Evolutionary conservation across 2,113 vertebrate species (phyloP).

Genomic region (Psittacara wagleri): DNA sequence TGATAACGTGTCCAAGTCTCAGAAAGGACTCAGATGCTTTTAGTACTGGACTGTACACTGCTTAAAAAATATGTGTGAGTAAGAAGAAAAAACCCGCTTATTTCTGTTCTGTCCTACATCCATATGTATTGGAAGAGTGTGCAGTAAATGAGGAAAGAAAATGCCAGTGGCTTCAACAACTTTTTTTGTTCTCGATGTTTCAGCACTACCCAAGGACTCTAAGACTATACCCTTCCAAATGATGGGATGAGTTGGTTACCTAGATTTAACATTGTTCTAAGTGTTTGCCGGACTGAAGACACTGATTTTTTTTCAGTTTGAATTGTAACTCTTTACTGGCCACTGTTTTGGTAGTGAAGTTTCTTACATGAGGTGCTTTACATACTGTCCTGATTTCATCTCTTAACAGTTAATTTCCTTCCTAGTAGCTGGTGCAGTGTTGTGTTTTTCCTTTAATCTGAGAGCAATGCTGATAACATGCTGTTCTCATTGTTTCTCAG

Average conservation of each 20-base stretch:
- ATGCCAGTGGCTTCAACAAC: neutral
- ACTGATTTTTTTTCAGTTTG: neutral
- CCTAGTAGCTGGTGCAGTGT: neutral
- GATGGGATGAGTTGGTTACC: neutral
- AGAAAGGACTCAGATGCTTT: neutral
- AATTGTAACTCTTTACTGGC: neutral
- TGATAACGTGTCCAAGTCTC: neutral
- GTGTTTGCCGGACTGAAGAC: neutral
- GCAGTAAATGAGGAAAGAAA: neutral
- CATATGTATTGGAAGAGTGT: neutral
- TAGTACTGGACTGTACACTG: neutral
- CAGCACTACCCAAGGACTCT: neutral
- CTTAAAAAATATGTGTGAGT: neutral
- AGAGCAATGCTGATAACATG: neutral
- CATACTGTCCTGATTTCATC: neutral
- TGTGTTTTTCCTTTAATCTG: neutral
- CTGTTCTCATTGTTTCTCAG: neutral
- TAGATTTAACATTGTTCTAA: neutral
- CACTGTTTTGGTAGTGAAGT: neutral
- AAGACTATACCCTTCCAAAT: neutral
- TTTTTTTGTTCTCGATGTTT: neutral
- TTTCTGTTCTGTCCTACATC: neutral
- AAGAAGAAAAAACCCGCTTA: neutral
- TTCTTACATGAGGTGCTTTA: neutral
- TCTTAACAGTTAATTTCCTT: neutral